Conservation (phyloP, 2,888 invertebrate genomes). For the Cepaea hortensis region DNA sequence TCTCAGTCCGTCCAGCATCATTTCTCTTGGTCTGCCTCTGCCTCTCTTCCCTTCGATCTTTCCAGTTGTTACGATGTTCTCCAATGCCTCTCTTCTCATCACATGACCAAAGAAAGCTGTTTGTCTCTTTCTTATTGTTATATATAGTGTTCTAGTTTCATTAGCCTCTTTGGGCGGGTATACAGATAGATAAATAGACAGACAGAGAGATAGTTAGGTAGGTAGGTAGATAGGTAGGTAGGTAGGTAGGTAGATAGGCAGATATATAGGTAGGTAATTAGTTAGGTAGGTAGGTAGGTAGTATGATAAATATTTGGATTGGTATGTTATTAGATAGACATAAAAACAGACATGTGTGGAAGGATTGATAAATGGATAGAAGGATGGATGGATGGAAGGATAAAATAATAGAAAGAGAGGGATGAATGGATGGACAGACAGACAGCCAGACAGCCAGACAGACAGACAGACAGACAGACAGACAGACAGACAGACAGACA, state of each 20-base stretch:
- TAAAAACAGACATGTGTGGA: background rate
- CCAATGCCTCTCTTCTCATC: no score
- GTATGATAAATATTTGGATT: background rate
- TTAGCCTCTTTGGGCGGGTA: no score
- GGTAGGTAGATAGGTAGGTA: background rate
- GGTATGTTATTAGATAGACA: no score
- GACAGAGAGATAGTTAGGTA: background rate
- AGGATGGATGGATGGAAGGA: background rate
- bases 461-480: conserved; percentile 9
- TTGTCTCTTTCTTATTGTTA: no score
- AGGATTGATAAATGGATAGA: background rate
- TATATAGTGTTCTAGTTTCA: no score
- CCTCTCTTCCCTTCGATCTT: no score
- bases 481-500: conserved; percentile 12
- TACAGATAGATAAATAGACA: no score
- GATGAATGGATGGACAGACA: background rate
- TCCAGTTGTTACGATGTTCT: no score
- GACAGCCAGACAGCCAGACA: background rate
- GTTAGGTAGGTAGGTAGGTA: background rate
- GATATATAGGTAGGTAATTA: no score
- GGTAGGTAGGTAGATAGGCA: background rate
- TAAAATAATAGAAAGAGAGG: background rate
- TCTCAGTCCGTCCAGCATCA: no score
- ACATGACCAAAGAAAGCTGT: no score
- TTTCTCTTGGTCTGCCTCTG: no score